These are phyloP conservation scores for Zaprionus gabonicus DNA, from an alignment of 1,140 invertebrate genomes.

Conservation along the genomic window DNA sequence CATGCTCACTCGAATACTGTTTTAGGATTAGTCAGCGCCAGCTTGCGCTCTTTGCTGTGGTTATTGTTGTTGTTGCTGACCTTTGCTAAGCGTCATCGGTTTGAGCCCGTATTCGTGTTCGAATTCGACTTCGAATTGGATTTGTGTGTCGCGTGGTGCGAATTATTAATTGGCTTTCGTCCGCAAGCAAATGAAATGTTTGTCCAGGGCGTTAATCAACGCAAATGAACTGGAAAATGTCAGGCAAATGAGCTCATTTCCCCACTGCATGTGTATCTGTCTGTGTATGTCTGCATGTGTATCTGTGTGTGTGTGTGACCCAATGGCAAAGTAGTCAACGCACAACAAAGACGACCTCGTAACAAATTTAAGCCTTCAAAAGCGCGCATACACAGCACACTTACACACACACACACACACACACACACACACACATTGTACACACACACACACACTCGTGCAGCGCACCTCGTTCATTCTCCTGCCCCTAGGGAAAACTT, in stretches of 20 bases:
- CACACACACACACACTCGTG: background rate
- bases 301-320: constrained; percentile 50
- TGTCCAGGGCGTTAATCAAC: constrained; percentile 72
- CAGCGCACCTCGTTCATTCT: background rate
- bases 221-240: constrained; percentile 81
- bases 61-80: constrained; percentile 41
- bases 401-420: background rate
- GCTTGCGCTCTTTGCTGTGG: background rate
- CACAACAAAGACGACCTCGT: constrained; percentile 71
- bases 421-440: constrained; percentile 3
- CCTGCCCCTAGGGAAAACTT: constrained; percentile 48
- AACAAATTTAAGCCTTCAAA: constrained; percentile 67
- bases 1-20: constrained; percentile 32
- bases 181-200: constrained; percentile 39
- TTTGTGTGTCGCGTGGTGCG: constrained; percentile 46
- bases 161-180: constrained; percentile 38
- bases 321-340: constrained; percentile 55
- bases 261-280: constrained; percentile 50
- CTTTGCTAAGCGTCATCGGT: constrained; percentile 35
- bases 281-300: constrained; percentile 17
- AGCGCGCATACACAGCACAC: constrained; percentile 10
- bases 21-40: constrained; percentile 58
- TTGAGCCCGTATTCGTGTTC: constrained; percentile 21
- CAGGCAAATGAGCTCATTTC: constrained; percentile 80
- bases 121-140: constrained; percentile 46